Base-by-base conservation (phyloP, 2,797 vertebrate species). In the Xyrichtys novacula region DNA sequence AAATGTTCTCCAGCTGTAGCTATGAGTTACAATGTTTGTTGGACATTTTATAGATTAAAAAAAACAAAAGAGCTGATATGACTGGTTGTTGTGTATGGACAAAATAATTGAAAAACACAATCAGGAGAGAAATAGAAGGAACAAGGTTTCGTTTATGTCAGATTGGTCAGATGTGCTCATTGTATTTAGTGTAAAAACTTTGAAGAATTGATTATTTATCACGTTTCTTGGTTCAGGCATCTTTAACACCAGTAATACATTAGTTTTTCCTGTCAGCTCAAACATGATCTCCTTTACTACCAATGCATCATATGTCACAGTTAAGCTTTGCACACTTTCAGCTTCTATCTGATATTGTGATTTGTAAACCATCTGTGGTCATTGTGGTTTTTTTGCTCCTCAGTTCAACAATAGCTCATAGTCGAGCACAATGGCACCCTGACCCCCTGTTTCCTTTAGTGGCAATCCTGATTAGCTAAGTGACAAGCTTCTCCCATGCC, bases 391-490 rank as follows among this genome's bases (percentile, higher is more conserved):
- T n/a, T 71, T 40, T 15, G 20, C 71, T 73, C 54, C 65, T 81
- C 62, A 26, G 40, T 58, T 26, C 61, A 80, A 86, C 88, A 90
- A 88, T 85, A 78, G 72, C 53, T 59, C 19, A 0, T 11, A 65
- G 84, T 77, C 25, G 56, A 84, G 85, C 76, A 90, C 87, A 91
- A 91, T 90, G 85, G 76, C 84, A 81, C 79, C 47, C 71, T 78
- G 81, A 86, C 85, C 88, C 81, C 79, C 75, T 49, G 2, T 87
- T 92, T 92, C 89, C 90, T 86, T 73, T 74, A 88, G 84, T 78
- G 78, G 75, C 78, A 58, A 66, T 84, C 71, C 81, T 87, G 81
- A 90, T 91, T 90, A 85, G 86, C 74, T 74, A 77, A 87, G 64
- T 86, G 81, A 84, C 88, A 87, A 74, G 70, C 78, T 69, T 80